phyloP scores from a whole-genome alignment of 2,797 vertebrate genomes.

The Hypotaenidia okinawae region DNA sequence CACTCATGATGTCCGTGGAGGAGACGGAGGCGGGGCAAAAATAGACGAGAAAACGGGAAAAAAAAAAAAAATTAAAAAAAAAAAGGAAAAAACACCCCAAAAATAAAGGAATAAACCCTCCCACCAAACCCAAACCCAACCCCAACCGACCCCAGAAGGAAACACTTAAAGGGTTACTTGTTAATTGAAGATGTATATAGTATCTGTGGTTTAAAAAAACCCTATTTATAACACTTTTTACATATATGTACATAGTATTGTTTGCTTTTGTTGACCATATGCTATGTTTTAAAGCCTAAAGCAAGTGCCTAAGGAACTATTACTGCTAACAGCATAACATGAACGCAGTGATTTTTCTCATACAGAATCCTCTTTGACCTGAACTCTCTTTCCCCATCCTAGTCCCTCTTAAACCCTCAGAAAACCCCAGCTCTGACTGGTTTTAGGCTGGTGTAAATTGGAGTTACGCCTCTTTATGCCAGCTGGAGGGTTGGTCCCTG shows the following conservation, averaged over 20 bases:
- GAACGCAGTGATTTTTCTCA: conserved; percentile 77
- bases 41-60: conserved; percentile 64
- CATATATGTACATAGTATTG: conserved; percentile 99
- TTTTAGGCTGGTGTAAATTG: not conserved
- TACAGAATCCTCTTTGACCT: conserved; percentile 64
- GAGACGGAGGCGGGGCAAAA: conserved; percentile 65
- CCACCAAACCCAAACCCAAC: conserved; percentile 61
- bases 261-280: conserved; percentile 88
- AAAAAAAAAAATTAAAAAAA: conserved; percentile 67
- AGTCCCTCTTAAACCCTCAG: not conserved
- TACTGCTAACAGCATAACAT: conserved; percentile 86
- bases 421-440: conserved; percentile 6
- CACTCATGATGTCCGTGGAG: conserved; percentile 65
- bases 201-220: conserved; percentile 95
- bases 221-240: conserved; percentile 99
- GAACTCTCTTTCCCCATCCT: not conserved
- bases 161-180: conserved; percentile 80
- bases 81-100: not conserved
- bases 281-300: conserved; percentile 86
- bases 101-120: conserved; percentile 54
- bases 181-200: conserved; percentile 99
- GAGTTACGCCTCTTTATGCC: not conserved
- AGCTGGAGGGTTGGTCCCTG: not conserved
- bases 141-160: conserved; percentile 53
- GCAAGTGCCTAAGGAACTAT: conserved; percentile 89